These are phyloP conservation scores for Campylorhamphus procurvoides DNA, from an alignment of 2,113 vertebrate species.

Conservation along the genomic window DNA sequence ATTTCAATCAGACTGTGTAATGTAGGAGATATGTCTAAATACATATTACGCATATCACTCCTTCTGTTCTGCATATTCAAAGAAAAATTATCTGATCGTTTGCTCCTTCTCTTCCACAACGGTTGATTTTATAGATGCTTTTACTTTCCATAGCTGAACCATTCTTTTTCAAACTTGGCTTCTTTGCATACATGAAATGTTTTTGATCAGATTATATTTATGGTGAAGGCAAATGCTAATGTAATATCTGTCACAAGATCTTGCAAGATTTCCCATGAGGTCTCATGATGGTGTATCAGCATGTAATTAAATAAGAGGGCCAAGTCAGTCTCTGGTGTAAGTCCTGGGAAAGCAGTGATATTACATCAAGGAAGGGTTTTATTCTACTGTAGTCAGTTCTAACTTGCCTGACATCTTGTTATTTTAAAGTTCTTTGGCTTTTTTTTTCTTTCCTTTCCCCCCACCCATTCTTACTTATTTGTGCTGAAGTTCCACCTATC, in stretches of 20 bases:
- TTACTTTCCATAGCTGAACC: background rate
- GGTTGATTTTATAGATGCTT: background rate
- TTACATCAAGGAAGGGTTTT: background rate
- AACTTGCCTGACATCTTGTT: background rate
- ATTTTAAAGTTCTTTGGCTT: background rate
- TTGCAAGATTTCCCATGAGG: constrained; percentile 41
- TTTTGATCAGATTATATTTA: constrained; percentile 37
- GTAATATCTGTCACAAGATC: constrained; percentile 43
- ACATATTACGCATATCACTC: background rate
- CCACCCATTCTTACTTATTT: background rate
- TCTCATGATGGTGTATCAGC: constrained; percentile 19
- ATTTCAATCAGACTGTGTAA: background rate
- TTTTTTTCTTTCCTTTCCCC: background rate
- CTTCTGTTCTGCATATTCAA: background rate
- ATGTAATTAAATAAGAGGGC: constrained; percentile 44
- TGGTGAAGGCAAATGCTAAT: background rate
- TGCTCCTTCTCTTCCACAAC: background rate
- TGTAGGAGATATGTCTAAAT: background rate
- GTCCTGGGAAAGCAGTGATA: background rate
- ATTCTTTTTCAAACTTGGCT: background rate
- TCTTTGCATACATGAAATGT: background rate
- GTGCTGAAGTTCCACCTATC: background rate
- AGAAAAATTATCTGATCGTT: background rate
- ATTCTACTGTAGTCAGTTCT: background rate
- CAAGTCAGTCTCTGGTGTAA: background rate